A percentile compares a stretch with the other conserved stretches of the same genome.
phyloP scores from a whole-genome alignment of 2,113 vertebrate genomes.

The Corythaixoides concolor region DNA sequence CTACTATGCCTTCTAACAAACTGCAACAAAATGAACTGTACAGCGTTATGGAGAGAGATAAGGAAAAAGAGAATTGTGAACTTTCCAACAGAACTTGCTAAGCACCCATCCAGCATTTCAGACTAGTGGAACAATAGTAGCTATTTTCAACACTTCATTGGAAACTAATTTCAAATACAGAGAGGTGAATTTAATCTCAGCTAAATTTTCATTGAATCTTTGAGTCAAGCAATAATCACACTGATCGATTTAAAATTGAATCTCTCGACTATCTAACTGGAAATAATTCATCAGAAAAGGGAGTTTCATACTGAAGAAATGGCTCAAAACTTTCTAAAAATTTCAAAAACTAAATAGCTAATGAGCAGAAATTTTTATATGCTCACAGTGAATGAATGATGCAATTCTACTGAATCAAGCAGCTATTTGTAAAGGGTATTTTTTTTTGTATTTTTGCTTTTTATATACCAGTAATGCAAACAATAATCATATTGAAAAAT shows the following conservation, averaged over 20 bases:
- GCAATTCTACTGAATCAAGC: background rate
- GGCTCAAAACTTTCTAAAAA: background rate
- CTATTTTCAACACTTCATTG: background rate
- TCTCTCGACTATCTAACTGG: background rate
- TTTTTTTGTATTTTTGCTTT: accelerated
- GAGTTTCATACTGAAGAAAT: background rate
- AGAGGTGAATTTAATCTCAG: background rate
- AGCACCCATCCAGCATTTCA: background rate
- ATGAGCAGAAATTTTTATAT: accelerated
- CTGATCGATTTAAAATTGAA: background rate
- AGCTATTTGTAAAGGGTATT: background rate
- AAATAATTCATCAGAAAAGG: background rate
- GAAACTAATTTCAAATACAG: background rate
- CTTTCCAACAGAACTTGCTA: background rate
- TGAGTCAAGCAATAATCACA: background rate
- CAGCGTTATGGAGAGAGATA: background rate
- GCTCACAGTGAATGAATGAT: background rate
- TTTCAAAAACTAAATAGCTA: background rate
- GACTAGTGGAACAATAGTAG: background rate
- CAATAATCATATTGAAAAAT: background rate
- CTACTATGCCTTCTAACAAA: background rate
- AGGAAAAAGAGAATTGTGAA: background rate
- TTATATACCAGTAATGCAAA: too few relatives aligned
- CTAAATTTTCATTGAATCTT: background rate
- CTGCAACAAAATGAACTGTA: background rate